These are phyloP conservation scores for Epinephelus moara DNA, from an alignment of 2,113 vertebrate species.

Conservation along the genomic window DNA sequence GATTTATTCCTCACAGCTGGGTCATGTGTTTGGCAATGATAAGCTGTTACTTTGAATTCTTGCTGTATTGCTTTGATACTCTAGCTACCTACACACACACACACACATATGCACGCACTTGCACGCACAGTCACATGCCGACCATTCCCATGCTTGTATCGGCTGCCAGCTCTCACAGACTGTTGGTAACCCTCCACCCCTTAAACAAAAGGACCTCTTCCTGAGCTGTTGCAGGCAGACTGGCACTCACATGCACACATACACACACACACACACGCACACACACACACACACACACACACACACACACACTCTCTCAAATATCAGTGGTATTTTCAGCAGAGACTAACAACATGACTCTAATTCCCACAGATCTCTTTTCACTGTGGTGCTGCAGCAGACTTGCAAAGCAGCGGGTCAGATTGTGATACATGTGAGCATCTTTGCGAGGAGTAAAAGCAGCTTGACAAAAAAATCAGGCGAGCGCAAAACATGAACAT, in stretches of 20 bases:
- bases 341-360: constrained; percentile 25
- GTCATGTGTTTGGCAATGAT: constrained; percentile 22
- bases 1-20: constrained; percentile 27
- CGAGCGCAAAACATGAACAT: neutral
- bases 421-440: constrained; percentile 4
- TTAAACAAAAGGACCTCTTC: constrained; percentile 68
- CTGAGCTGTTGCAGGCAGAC: constrained; percentile 34
- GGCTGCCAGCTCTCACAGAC: constrained; percentile 61
- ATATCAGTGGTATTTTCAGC: constrained; percentile 37
- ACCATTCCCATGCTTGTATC: constrained; percentile 33
- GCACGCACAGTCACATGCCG: constrained; percentile 19
- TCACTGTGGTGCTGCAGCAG: neutral
- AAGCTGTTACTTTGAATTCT: constrained; percentile 28
- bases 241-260: neutral
- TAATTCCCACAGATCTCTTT: constrained; percentile 25
- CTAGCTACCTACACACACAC: constrained; percentile 2
- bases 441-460: constrained; percentile 2
- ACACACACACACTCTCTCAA: constrained; percentile 1
- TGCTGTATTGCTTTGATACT: constrained; percentile 34
- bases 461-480: constrained; percentile 4
- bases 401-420: constrained; percentile 6
- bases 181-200: constrained; percentile 61
- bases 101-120: neutral
- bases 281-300: neutral
- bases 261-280: neutral